phyloP scores from a whole-genome alignment of 2,888 invertebrate species.

The Mesorhabditis belari region DNA sequence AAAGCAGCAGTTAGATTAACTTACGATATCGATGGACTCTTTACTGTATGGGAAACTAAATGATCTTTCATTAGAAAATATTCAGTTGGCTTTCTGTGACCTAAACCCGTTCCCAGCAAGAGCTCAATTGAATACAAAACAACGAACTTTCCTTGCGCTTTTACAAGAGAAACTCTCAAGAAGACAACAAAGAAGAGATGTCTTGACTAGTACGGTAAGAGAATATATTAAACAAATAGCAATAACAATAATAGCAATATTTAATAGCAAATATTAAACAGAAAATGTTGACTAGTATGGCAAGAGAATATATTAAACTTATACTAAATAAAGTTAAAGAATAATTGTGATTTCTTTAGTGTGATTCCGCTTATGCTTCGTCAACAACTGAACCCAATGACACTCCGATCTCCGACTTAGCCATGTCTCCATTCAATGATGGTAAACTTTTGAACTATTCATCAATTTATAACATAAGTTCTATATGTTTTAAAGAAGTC shows the following conservation, averaged over 20 bases:
- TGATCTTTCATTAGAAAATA: too few species aligned
- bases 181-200: conserved; percentile 49
- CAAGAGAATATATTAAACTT: too few species aligned
- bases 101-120: conserved; percentile 57
- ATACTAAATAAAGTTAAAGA: too few species aligned
- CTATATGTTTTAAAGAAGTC: too few species aligned
- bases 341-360: not conserved
- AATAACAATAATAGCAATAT: conserved; percentile 2
- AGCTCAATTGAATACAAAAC: conserved; percentile 55
- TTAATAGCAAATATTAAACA: not conserved
- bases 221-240: not conserved
- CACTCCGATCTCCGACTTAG: not conserved
- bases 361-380: not conserved
- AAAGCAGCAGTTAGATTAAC: conserved; percentile 57
- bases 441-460: not conserved
- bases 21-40: conserved; percentile 54
- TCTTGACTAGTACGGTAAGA: conserved; percentile 14
- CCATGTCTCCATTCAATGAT: not conserved
- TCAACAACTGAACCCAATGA: not conserved
- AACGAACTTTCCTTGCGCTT: conserved; percentile 55
- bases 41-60: conserved; percentile 52
- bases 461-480: too few species aligned
- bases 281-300: not conserved
- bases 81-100: conserved; percentile 56
- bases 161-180: conserved; percentile 56